These are phyloP conservation scores for Protaetia brevitarsis DNA, from an alignment of 1,140 invertebrate genomes.

Conservation along the genomic window DNA sequence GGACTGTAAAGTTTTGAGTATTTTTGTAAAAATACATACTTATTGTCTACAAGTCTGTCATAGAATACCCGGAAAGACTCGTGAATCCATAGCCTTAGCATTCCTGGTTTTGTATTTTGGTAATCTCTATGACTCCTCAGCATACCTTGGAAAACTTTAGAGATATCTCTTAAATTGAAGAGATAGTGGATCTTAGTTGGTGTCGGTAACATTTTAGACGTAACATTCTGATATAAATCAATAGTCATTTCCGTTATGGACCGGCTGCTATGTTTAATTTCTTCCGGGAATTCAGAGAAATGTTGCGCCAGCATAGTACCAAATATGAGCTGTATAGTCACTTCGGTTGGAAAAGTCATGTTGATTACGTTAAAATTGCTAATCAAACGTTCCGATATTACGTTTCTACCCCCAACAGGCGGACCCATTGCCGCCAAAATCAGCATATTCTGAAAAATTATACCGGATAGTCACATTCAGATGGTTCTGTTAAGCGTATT, in stretches of 20 bases:
- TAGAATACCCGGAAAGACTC: constrained; percentile 79
- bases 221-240: constrained; percentile 69
- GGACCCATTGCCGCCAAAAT: constrained; percentile 76
- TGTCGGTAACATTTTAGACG: constrained; percentile 73
- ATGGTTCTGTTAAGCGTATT: not conserved
- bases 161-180: constrained; percentile 84
- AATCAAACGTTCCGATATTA: constrained; percentile 70
- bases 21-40: no score
- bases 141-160: constrained; percentile 71
- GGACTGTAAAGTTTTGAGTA: no score
- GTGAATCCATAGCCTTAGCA: constrained; percentile 78
- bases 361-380: constrained; percentile 79
- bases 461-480: not conserved
- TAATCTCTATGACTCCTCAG: constrained; percentile 70
- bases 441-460: constrained; percentile 64
- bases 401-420: constrained; percentile 74
- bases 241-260: constrained; percentile 66
- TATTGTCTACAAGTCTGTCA: constrained; percentile 75
- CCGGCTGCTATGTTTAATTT: constrained; percentile 62
- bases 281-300: constrained; percentile 69
- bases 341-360: constrained; percentile 75
- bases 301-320: constrained; percentile 80
- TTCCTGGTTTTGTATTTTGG: constrained; percentile 65
- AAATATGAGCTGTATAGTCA: constrained; percentile 76
- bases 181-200: constrained; percentile 86